Conservation (phyloP, 2,888 invertebrate genomes). For the Argyresthia albistria region DNA sequence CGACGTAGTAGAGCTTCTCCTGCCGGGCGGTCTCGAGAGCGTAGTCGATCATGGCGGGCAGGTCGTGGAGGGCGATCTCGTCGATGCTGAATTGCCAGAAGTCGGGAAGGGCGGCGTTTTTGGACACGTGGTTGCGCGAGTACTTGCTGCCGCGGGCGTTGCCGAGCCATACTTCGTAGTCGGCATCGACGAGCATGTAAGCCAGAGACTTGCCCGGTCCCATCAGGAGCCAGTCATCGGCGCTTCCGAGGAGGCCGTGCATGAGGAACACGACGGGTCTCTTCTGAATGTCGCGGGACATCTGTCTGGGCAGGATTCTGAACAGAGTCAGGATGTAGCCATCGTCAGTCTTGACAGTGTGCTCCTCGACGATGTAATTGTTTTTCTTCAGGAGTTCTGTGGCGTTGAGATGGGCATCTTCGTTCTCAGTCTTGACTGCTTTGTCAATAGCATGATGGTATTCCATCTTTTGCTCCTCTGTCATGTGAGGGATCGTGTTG, state of each 20-base stretch:
- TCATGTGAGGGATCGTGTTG: conserved; percentile 37
- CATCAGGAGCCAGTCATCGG: conserved; percentile 79
- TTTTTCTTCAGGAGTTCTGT: conserved; percentile 43
- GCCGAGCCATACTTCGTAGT: conserved; percentile 61
- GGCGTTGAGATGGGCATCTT: conserved; percentile 31
- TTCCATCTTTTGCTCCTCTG: conserved; percentile 27
- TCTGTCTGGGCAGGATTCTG: conserved; percentile 43
- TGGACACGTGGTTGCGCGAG: conserved; percentile 43
- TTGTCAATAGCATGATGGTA: conserved; percentile 31
- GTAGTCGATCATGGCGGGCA: conserved; percentile 59
- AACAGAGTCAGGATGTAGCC: conserved; percentile 55
- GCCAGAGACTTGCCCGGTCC: conserved; percentile 68
- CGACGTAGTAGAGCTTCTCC: conserved; percentile 48
- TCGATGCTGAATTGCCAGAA: conserved; percentile 62
- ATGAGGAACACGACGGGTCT: conserved; percentile 66
- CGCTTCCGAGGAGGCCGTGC: conserved; percentile 78
- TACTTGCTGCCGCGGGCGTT: conserved; percentile 57
- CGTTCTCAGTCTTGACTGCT: conserved; percentile 21
- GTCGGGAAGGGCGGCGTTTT: conserved; percentile 38
- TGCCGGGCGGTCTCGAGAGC: conserved; percentile 36
- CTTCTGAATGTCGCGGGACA: conserved; percentile 15
- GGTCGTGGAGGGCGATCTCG: conserved; percentile 52
- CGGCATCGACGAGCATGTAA: conserved; percentile 46
- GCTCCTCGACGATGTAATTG: conserved; percentile 44
- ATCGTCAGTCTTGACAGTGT: conserved; percentile 49